Conservation (phyloP, 2,888 invertebrate species). For the Megamerina dolium region DNA sequence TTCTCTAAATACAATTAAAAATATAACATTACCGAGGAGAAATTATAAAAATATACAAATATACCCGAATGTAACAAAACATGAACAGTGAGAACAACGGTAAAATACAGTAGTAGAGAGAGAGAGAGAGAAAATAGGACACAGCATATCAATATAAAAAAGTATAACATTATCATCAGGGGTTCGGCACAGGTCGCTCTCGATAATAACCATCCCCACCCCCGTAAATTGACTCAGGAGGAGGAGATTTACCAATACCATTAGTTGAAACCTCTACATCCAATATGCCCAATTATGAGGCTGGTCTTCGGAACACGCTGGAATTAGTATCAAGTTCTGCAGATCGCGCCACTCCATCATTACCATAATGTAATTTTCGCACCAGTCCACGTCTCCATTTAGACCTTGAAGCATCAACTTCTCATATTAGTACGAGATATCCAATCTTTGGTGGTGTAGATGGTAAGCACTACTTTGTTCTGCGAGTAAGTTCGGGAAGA, state of each 20-base stretch:
- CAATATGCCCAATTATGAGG: conserved; percentile 1
- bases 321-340: conserved; percentile 3
- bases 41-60: too few species aligned
- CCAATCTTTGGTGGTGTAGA: not conserved
- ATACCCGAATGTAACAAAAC: too few species aligned
- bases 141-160: too few species aligned
- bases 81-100: too few species aligned
- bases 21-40: too few species aligned
- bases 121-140: too few species aligned
- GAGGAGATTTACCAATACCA: conserved; percentile 2
- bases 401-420: not conserved
- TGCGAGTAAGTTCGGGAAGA: conserved; percentile 4
- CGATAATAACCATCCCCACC: conserved; percentile 5
- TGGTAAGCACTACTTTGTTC: too few species aligned
- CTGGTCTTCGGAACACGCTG: conserved; percentile 2
- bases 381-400: conserved; percentile 7
- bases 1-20: not conserved
- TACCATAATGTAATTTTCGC: conserved; percentile 1
- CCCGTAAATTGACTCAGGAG: conserved; percentile 8
- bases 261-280: not conserved
- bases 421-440: not conserved
- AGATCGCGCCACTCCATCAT: conserved; percentile 7
- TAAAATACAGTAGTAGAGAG: too few species aligned
- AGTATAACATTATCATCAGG: not conserved
- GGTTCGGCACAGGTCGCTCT: not conserved